Evolutionary conservation across 2,113 vertebrate species (phyloP), one percentile per base, ranked within the genome.

Genomic region (Istiophorus platypterus): DNA sequence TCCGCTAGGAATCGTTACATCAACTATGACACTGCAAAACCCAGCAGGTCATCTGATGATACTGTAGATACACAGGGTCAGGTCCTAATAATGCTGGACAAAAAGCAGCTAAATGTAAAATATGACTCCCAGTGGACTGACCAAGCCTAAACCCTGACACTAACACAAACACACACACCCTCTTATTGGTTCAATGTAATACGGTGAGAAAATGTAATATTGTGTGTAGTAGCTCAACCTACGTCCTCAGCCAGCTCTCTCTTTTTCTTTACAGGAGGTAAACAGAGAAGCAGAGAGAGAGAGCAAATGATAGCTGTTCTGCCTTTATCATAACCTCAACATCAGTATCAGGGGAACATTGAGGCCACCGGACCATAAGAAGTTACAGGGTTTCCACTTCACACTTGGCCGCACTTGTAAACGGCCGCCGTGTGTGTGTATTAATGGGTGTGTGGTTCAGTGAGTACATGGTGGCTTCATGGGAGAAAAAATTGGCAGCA

Each of bases 11-110:
- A 42, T 80, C 5, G 69, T 82, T 83, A 37, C 15, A 52, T 64
- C 63, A 29, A 66, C 78, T 27, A 81, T 82, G 78, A 91, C 39
- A 56, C 78, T 80, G 82, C 86, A 90, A 71, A 87, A 91, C 64
- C 1, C 81, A 81, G 56, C 70, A 63, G 41, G 54, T 79, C 77
- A 71, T 78, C 51, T 37, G 34, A 86, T 88, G 67, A 85, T 59
- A 58, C 37, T 76, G 78, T 49, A n/a, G 59, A 76, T 34, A 68
- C 62, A 71, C 70, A 66, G 4, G 26, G 22, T 3, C 49, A 8
- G 17, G 56, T 81, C 62, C 20, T 26, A 31, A 12, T 65, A 49
- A 72, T 51, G 59, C 20, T 22, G 24, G 62, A 63, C 13, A 71
- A 52, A 75, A 61, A 82, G 24, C 26, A 84, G 76, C 63, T 72